Percentiles rank a stretch among this genome's conserved stretches.
These are phyloP conservation scores for Masticophis lateralis DNA, from an alignment of 2,797 vertebrate genomes.

Conservation along the genomic window DNA sequence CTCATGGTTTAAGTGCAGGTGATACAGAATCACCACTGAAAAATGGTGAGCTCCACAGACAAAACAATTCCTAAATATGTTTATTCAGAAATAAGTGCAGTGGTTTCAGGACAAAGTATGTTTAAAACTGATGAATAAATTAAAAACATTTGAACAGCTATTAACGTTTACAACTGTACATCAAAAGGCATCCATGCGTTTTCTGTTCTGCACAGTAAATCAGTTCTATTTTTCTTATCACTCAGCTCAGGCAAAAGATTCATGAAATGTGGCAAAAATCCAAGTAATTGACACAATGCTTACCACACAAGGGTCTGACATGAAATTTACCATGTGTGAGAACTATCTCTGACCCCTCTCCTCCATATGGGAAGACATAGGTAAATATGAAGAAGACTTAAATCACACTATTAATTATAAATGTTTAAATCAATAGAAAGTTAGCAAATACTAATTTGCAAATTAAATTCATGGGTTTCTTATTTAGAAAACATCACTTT, in stretches of 20 bases:
- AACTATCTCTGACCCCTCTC: not conserved
- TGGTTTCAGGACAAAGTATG: not conserved
- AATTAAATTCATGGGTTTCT: slow-evolving; percentile 8
- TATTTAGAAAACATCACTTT: slow-evolving; percentile 36
- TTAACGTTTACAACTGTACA: not conserved
- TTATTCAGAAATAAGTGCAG: not conserved
- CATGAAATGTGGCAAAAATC: not conserved
- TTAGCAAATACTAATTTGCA: slow-evolving; percentile 48
- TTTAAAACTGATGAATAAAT: not conserved
- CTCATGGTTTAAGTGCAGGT: not conserved
- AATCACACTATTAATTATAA: slow-evolving; percentile 24
- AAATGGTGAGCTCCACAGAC: not conserved
- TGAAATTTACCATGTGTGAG: slow-evolving; percentile 10
- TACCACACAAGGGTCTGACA: not conserved
- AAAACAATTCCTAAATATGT: not conserved
- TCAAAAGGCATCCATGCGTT: not conserved
- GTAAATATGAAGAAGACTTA: not conserved
- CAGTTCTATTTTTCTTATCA: not conserved
- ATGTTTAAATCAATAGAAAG: slow-evolving; percentile 12
- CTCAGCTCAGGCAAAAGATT: slow-evolving; percentile 3
- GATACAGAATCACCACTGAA: not conserved
- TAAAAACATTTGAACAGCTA: not conserved
- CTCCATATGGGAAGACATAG: not conserved
- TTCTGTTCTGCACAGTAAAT: slow-evolving; percentile 9
- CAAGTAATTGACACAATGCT: not conserved